Evolutionary conservation across 2,113 vertebrate species (phyloP), one percentile per base, ranked within the genome.

Genomic region (Halcyon malimbica): DNA sequence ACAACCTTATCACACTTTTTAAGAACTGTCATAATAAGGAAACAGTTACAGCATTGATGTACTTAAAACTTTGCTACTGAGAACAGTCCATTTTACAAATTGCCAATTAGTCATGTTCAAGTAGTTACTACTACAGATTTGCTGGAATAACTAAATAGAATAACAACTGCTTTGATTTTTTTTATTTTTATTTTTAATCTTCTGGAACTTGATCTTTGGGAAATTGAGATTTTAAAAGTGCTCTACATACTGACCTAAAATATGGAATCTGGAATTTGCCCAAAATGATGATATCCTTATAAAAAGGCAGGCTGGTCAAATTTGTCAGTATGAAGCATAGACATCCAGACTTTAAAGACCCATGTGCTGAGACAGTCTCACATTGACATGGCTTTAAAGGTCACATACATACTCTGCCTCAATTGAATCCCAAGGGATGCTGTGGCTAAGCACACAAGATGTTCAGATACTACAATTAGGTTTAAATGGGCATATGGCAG

Each of bases 401-500:
- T 96, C 97, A 95, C 59, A 50, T 28, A 31, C 89, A 93, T 70
- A 20, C 92, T 90, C 56, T 56, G 90, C 83, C 84, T 94, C 84
- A 74, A 24, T 1, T 9, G 53, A 94, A 91, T 80, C 96, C 75
- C 96, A 67, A 77, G 97, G 95, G 97, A 96, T 76, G 39, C 15
- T 83, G 93, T 87, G 94, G 90, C 97, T 95, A 92, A 95, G 96
- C 73, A 5, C 89, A 93, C 97, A 97, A 97, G 93, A 95, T 84
- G 94, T 94, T 94, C 94, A 67, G 69, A 82, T 81, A 77, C 96
- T 89, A 96, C 96, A 96, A 91, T 97, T 96, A 97, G 95, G 93
- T 96, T 96, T 95, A 94, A 95, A 89, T 87, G 97, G 96, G 89
- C 96, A 95, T 89, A 95, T 96, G 96, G 96, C 93, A 95, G 93